Evolutionary conservation across 2,113 vertebrate genomes (phyloP).

Genomic region (Ammodramus savannarum): DNA sequence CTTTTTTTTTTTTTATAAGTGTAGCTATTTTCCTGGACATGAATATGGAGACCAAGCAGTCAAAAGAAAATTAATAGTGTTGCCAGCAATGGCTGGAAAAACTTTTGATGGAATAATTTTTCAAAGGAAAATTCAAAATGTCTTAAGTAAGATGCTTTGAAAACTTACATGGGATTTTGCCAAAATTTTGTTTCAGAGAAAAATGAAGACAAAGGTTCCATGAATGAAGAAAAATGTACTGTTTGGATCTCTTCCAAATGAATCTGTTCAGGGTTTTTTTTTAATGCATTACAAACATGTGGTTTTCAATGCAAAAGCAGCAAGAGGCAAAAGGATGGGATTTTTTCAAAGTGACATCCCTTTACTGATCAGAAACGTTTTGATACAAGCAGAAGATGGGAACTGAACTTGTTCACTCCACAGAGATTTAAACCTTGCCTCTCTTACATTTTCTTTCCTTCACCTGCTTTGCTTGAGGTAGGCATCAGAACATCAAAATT

Average conservation of each 20-base stretch:
- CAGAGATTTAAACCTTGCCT: neutral
- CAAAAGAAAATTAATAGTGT: neutral
- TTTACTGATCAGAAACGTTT: neutral
- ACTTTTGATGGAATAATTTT: neutral
- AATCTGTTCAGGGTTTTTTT: neutral
- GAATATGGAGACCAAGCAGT: fast-evolving
- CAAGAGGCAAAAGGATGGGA: neutral
- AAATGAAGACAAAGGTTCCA: constrained; percentile 11
- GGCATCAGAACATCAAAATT: neutral
- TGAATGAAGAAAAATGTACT: constrained; percentile 45
- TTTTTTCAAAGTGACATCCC: neutral
- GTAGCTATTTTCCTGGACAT: neutral
- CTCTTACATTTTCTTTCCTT: neutral
- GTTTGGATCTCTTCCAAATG: constrained; percentile 28
- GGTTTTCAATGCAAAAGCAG: neutral
- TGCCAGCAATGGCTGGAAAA: neutral
- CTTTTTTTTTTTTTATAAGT: neutral
- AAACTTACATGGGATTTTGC: constrained; percentile 16
- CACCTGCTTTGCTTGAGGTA: neutral
- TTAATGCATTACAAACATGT: neutral
- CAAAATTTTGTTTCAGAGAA: constrained; percentile 18
- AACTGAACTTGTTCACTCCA: neutral
- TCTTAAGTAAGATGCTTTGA: neutral
- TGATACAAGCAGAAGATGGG: neutral
- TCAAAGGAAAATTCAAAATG: neutral